phyloP scores from a whole-genome alignment of 2,797 vertebrate genomes.

The Buphagus erythrorhynchus region DNA sequence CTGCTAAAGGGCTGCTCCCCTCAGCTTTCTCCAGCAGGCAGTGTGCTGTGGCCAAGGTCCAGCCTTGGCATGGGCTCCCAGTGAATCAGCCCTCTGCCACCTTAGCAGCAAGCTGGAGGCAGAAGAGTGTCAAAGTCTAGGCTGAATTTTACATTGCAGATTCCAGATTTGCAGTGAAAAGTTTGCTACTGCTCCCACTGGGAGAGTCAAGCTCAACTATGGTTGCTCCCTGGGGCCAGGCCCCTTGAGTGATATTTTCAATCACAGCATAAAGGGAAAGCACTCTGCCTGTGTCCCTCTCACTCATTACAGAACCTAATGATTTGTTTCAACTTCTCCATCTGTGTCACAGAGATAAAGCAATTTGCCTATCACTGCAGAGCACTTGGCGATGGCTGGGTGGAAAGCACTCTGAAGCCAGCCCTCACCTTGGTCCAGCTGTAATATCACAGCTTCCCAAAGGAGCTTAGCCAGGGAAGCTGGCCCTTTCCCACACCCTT shows the following conservation, averaged over 20 bases:
- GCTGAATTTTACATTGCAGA: neutral
- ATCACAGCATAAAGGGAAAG: neutral
- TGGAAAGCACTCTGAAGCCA: neutral
- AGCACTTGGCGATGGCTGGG: neutral
- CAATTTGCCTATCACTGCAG: constrained; percentile 1
- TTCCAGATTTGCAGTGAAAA: neutral
- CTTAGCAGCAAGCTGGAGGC: neutral
- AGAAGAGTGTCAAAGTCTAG: neutral
- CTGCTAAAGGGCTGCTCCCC: neutral
- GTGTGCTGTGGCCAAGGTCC: fast-evolving
- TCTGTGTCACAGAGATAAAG: constrained; percentile 8
- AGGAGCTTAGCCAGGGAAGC: neutral
- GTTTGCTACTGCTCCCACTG: neutral
- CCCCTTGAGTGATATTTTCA: neutral
- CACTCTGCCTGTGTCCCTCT: neutral
- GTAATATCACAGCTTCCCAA: neutral
- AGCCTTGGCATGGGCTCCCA: neutral
- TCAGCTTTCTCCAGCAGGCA: neutral
- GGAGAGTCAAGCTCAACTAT: neutral
- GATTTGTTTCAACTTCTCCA: constrained; percentile 31
- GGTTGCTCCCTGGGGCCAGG: neutral
- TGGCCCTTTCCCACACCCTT: neutral
- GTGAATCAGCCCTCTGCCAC: fast-evolving
- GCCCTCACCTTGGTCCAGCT: constrained; percentile 4
- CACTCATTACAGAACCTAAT: neutral